Base-by-base conservation (phyloP, 2,888 invertebrate species). In the Halictus ligatus region DNA sequence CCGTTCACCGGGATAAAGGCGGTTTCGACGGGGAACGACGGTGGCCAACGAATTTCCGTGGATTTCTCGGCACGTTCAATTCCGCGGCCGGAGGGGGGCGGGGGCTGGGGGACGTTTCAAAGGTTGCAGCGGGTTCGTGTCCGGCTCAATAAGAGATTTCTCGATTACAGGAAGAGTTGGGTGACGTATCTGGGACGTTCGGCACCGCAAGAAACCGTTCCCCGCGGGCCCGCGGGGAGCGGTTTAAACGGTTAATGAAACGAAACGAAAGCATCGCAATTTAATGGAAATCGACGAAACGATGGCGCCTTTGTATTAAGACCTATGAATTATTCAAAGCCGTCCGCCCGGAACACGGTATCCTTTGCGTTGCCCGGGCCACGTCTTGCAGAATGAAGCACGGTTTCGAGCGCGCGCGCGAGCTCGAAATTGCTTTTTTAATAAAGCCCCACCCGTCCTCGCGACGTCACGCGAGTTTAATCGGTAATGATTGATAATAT, bases 281-380 rank as follows among this genome's bases (percentile, higher is more conserved):
- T 89, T 89, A 90, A 90, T 90, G 85, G 86, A 84, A 89, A 90
- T 85, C 85, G 81, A 67, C 75, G 73, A 87, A 89, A 82, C 83
- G 80, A 81, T 82, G 69, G 48, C 64, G 83, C 78, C 80, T 83
- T 90, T 85, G 84, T 86, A 86, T 80, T 89, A 86, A 84, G 83
- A 72, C 60, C 75, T 40, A 90, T 90, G 89, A 89, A 90, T 89
- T 78, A 90, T 90, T 89, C 90, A 90, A 43, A 54, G 12, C 35
- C 48, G 25, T 35, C 35, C 8, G n/a, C 1, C 35, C 69, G 50
- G 48, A 69, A 54, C 67, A 78, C 48, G 83, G 74, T 83, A 75
- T 75, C 81, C 72, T 80, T 84, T 83, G 88, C 81, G 87, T 89
- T 72, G 46, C 64, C 48, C 7, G n/a, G 43, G 48, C 58, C 21